phyloP scores from a whole-genome alignment of 2,888 invertebrate species.

The Trypoxylon attenuatum region DNA sequence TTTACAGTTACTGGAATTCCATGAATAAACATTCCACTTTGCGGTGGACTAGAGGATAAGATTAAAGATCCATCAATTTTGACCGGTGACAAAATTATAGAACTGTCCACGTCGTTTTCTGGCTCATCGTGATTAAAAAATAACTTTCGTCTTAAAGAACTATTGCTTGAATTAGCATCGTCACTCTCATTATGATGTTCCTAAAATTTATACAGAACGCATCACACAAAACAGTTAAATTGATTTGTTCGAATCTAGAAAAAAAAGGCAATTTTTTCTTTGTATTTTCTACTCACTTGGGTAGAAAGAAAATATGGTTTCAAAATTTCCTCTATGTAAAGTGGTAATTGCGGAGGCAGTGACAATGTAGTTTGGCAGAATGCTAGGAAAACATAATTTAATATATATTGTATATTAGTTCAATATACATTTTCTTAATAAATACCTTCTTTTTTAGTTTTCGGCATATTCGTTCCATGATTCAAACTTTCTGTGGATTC shows the following conservation, averaged over 20 bases:
- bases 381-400: conserved; percentile 70
- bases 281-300: conserved; percentile 59
- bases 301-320: conserved; percentile 80
- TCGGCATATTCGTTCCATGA: conserved; percentile 48
- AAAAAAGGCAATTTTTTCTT: too few relatives aligned
- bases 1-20: conserved; percentile 64
- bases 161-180: conserved; percentile 67
- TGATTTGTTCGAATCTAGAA: background rate
- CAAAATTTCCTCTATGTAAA: conserved; percentile 79
- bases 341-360: conserved; percentile 79
- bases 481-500: conserved; percentile 41
- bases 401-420: background rate
- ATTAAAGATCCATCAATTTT: conserved; percentile 50
- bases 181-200: conserved; percentile 66
- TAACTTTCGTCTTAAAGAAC: conserved; percentile 68
- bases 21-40: conserved; percentile 66
- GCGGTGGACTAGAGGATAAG: conserved; percentile 61
- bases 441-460: conserved; percentile 63
- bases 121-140: conserved; percentile 65
- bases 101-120: conserved; percentile 55
- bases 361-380: conserved; percentile 81
- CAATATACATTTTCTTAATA: conserved; percentile 50
- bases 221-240: background rate
- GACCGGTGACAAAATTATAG: conserved; percentile 58
- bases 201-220: background rate